Conservation (phyloP, 1,140 invertebrate genomes). For the Drosophila pruinosa region DNA sequence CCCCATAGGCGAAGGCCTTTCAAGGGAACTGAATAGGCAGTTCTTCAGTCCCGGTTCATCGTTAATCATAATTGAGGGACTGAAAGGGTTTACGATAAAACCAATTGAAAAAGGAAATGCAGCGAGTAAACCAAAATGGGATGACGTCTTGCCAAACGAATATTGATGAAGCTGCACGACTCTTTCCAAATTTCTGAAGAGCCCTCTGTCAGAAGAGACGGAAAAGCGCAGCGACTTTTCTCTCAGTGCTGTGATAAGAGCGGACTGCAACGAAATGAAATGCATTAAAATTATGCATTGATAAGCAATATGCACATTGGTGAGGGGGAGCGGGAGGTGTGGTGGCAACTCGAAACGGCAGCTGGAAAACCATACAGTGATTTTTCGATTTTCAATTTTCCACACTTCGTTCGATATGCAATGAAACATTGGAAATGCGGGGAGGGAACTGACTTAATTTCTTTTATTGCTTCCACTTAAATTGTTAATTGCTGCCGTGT, state of each 20-base stretch:
- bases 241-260: slow-evolving; percentile 9
- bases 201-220: background rate
- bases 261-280: background rate
- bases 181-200: background rate
- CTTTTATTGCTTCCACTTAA: slow-evolving; percentile 67
- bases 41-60: slow-evolving; percentile 26
- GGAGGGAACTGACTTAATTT: slow-evolving; percentile 53
- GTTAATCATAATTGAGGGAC: slow-evolving; percentile 71
- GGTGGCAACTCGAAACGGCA: background rate
- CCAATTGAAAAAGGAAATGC: slow-evolving; percentile 42
- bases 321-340: background rate
- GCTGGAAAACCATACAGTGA: slow-evolving; percentile 22
- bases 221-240: background rate
- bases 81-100: slow-evolving; percentile 56
- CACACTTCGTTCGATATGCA: slow-evolving; percentile 26
- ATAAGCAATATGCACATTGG: slow-evolving; percentile 12
- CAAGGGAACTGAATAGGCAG: background rate
- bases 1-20: background rate
- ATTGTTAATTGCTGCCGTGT: slow-evolving; percentile 59
- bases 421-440: slow-evolving; percentile 13
- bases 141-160: slow-evolving; percentile 12
- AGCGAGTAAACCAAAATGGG: slow-evolving; percentile 7
- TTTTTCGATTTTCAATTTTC: slow-evolving; percentile 45
- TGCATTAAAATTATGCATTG: slow-evolving; percentile 22
- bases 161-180: slow-evolving; percentile 36